Evolutionary conservation across 2,797 vertebrate species (phyloP).

Genomic region (Thamnophis elegans): DNA sequence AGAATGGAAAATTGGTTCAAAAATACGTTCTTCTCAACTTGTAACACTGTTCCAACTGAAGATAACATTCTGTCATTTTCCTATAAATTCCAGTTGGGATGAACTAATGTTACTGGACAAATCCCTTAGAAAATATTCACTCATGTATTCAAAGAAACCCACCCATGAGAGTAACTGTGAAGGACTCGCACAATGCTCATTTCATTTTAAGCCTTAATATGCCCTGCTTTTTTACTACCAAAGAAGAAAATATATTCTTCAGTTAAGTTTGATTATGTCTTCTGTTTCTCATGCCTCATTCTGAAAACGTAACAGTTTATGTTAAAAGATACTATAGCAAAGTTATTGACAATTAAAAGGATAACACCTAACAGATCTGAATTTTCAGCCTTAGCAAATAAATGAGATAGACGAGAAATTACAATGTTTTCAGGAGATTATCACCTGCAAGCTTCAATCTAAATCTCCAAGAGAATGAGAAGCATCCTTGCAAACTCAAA

Average conservation of each 20-base stretch:
- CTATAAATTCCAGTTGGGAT: not conserved
- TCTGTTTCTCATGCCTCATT: not conserved
- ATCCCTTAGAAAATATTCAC: slow-evolving; percentile 16
- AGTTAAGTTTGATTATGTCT: not conserved
- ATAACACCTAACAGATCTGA: not conserved
- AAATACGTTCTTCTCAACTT: not conserved
- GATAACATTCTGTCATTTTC: not conserved
- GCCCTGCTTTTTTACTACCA: not conserved
- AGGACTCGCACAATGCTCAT: not conserved
- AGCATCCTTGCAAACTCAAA: not conserved
- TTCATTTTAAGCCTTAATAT: not conserved
- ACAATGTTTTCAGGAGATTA: not conserved
- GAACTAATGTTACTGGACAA: not conserved
- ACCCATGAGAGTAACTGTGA: not conserved
- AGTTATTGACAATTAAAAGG: not conserved
- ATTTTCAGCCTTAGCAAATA: not conserved
- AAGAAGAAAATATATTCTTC: not conserved
- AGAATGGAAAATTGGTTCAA: not conserved
- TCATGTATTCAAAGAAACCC: not conserved
- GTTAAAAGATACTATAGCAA: not conserved
- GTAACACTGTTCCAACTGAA: not conserved
- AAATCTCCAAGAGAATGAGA: not conserved
- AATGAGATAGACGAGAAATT: not conserved
- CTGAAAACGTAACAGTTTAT: not conserved
- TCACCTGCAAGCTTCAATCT: not conserved